These are phyloP conservation scores for Rafetus swinhoei DNA, from an alignment of 2,113 vertebrate genomes.

Conservation along the genomic window DNA sequence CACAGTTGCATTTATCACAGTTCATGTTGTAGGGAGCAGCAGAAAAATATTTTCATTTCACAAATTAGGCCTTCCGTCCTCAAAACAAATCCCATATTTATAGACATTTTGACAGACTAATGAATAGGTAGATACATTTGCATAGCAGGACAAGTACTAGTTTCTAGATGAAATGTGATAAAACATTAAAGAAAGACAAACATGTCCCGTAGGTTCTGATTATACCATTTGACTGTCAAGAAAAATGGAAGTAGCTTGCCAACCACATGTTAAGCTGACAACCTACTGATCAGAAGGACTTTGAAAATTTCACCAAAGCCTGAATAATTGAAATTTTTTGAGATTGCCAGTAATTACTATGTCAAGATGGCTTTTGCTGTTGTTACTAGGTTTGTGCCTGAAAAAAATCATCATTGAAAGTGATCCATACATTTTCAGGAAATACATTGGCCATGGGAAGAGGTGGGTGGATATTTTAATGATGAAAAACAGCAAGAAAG, in stretches of 20 bases:
- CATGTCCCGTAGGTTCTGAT: slow-evolving; percentile 40
- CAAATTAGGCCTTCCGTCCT: slow-evolving; percentile 51
- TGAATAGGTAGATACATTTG: slow-evolving; percentile 55
- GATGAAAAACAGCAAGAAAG: not conserved
- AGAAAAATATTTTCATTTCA: slow-evolving; percentile 59
- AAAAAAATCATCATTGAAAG: slow-evolving; percentile 39
- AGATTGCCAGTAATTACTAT: not conserved
- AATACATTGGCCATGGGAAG: not conserved
- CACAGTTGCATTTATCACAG: slow-evolving; percentile 46
- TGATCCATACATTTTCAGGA: not conserved
- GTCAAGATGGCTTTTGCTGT: not conserved
- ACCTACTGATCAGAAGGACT: slow-evolving; percentile 22
- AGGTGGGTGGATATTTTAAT: not conserved
- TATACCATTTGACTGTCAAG: slow-evolving; percentile 41
- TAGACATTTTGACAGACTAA: slow-evolving; percentile 67
- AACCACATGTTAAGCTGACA: slow-evolving; percentile 28
- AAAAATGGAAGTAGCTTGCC: slow-evolving; percentile 16
- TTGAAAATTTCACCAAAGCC: slow-evolving; percentile 30
- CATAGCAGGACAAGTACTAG: slow-evolving; percentile 37
- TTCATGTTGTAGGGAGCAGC: slow-evolving; percentile 29
- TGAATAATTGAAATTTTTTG: slow-evolving; percentile 49
- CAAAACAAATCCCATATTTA: slow-evolving; percentile 65
- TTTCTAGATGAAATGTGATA: slow-evolving; percentile 61
- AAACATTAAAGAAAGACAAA: slow-evolving; percentile 56
- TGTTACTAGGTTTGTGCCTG: slow-evolving; percentile 13